Evolutionary conservation across 2,797 vertebrate genomes (phyloP).

Genomic region (Synaphobranchus kaupii): DNA sequence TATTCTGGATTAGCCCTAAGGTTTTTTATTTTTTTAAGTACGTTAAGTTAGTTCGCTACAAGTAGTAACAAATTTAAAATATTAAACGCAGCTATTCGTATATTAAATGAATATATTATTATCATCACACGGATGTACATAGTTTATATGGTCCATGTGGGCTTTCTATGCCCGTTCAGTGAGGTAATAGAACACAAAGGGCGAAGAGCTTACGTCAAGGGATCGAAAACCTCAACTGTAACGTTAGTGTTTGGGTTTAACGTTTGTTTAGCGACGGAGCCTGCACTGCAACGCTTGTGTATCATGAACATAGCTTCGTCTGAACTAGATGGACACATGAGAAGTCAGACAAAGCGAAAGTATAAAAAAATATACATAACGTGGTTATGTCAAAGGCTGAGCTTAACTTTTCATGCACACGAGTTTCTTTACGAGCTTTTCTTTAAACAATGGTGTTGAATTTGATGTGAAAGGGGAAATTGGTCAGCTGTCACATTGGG

Average conservation of each 20-base stretch:
- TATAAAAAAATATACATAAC: not conserved
- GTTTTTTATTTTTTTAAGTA: not conserved
- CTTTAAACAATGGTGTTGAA: not conserved
- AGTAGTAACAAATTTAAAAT: not conserved
- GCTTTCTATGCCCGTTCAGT: not conserved
- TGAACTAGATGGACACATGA: not conserved
- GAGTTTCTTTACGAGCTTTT: not conserved
- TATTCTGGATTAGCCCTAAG: not conserved
- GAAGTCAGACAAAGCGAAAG: not conserved
- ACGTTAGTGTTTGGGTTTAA: not conserved
- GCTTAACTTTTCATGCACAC: not conserved
- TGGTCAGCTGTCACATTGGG: not conserved
- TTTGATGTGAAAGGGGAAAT: slow-evolving; percentile 10
- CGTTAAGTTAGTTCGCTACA: not conserved
- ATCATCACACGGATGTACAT: not conserved
- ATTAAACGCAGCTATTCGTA: not conserved
- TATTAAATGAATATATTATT: not conserved
- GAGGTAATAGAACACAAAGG: not conserved
- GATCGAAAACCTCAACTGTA: not conserved
- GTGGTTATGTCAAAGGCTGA: not conserved
- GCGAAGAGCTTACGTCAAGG: not conserved
- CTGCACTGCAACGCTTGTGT: not conserved
- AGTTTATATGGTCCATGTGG: not conserved
- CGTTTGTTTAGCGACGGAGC: not conserved
- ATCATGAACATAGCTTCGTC: not conserved